Evolutionary conservation across 1,140 invertebrate species (phyloP).

Genomic region (Trialeurodes vaporariorum): DNA sequence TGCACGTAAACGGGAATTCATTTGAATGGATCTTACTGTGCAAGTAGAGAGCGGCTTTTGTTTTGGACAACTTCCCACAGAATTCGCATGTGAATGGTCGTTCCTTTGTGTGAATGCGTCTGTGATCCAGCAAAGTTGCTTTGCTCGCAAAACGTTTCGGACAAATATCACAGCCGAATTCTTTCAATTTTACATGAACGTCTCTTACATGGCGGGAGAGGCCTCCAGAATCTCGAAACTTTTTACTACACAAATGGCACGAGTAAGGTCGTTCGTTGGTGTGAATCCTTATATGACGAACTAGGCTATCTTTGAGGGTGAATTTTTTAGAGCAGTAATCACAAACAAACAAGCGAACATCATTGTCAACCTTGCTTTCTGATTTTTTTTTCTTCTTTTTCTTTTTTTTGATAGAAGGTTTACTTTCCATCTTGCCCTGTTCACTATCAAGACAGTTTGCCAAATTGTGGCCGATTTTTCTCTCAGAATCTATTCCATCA

Average conservation of each 20-base stretch:
- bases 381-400: too few species aligned
- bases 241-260: constrained; percentile 34
- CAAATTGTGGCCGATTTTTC: too few species aligned
- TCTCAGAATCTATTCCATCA: too few species aligned
- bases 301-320: constrained; percentile 50
- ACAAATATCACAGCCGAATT: constrained; percentile 20
- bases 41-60: constrained; percentile 77
- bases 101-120: constrained; percentile 23
- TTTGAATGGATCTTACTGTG: constrained; percentile 68
- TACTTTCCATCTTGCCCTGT: too few species aligned
- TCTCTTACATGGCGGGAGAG: constrained; percentile 14
- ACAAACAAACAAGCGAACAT: too few species aligned
- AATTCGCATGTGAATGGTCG: constrained; percentile 63
- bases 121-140: constrained; percentile 20
- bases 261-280: constrained; percentile 21
- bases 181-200: constrained; percentile 33
- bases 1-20: constrained; percentile 35
- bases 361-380: too few species aligned
- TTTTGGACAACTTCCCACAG: constrained; percentile 75
- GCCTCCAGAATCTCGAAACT: constrained; percentile 28
- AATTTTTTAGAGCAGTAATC: constrained; percentile 50
- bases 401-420: too few species aligned
- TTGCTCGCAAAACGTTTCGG: constrained; percentile 23
- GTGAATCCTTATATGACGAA: constrained; percentile 46
- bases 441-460: too few species aligned